These are phyloP conservation scores for Spodoptera exigua DNA, from an alignment of 2,888 invertebrate species.

Conservation along the genomic window DNA sequence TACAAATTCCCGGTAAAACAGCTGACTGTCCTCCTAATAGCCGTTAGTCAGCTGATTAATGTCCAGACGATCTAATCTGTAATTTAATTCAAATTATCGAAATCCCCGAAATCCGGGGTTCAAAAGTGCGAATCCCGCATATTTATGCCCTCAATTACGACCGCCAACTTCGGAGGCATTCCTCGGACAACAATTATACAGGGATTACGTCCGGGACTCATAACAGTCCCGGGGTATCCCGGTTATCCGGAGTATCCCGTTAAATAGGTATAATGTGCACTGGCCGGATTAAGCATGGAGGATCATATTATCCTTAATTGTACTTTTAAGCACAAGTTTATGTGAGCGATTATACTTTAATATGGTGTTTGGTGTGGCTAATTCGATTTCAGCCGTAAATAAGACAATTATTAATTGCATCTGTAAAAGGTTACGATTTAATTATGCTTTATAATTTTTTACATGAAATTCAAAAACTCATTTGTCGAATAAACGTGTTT, in stretches of 20 bases:
- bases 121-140: constrained; percentile 66
- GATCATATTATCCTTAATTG: constrained; percentile 85
- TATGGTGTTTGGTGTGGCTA: constrained; percentile 59
- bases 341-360: constrained; percentile 64
- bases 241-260: constrained; percentile 69
- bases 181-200: constrained; percentile 85
- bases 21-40: constrained; percentile 30
- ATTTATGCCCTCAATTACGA: constrained; percentile 75
- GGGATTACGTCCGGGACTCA: constrained; percentile 83
- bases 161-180: constrained; percentile 78
- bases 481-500: too few relatives aligned
- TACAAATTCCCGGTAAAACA: constrained; percentile 7
- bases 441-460: constrained; percentile 12
- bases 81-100: constrained; percentile 63
- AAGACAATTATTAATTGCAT: constrained; percentile 36
- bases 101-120: constrained; percentile 49
- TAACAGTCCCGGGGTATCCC: constrained; percentile 78
- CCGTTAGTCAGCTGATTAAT: constrained; percentile 41
- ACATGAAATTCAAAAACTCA: not conserved
- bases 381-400: constrained; percentile 52
- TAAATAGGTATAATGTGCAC: constrained; percentile 86
- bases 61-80: constrained; percentile 51
- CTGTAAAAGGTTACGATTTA: constrained; percentile 21
- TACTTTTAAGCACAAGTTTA: constrained; percentile 82
- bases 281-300: constrained; percentile 77